A percentile compares a stretch with the other conserved stretches of the same genome.
These are phyloP conservation scores for Drosophila yooni DNA, from an alignment of 2,888 invertebrate species.

Conservation along the genomic window DNA sequence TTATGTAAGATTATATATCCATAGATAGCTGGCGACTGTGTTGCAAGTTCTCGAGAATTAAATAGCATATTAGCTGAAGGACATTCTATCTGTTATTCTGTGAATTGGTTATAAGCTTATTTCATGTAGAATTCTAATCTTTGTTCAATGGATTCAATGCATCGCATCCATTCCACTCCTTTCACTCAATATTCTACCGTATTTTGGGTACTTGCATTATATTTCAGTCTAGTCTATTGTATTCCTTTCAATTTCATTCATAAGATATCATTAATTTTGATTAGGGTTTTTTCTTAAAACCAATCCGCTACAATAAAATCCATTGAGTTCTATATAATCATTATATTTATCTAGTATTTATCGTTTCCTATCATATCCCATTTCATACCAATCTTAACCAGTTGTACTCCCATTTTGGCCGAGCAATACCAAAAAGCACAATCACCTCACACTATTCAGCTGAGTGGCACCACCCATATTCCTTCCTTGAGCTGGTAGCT, in stretches of 20 bases:
- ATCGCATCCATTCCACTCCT: neutral
- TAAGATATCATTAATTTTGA: conserved; percentile 1
- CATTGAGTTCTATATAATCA: conserved; percentile 24
- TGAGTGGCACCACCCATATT: conserved; percentile 8
- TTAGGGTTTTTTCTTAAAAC: neutral
- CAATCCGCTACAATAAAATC: neutral
- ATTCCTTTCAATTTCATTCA: neutral
- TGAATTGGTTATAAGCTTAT: neutral
- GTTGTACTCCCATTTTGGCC: conserved; percentile 33
- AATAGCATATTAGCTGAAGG: neutral
- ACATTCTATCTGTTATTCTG: neutral
- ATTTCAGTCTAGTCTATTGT: neutral
- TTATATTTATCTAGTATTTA: conserved; percentile 33
- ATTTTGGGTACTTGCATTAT: neutral
- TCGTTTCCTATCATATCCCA: conserved; percentile 37
- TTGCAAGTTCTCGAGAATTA: neutral
- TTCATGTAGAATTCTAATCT: neutral
- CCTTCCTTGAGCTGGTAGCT: conserved; percentile 11
- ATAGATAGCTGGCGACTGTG: conserved; percentile 28
- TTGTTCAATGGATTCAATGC: neutral
- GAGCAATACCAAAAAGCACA: conserved; percentile 35
- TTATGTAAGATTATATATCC: conserved; percentile 78
- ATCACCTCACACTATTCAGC: conserved; percentile 32
- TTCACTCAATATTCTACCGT: neutral
- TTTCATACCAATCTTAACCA: conserved; percentile 38